These are phyloP conservation scores for Aphrophora alni DNA, from an alignment of 2,888 invertebrate species.

Conservation along the genomic window DNA sequence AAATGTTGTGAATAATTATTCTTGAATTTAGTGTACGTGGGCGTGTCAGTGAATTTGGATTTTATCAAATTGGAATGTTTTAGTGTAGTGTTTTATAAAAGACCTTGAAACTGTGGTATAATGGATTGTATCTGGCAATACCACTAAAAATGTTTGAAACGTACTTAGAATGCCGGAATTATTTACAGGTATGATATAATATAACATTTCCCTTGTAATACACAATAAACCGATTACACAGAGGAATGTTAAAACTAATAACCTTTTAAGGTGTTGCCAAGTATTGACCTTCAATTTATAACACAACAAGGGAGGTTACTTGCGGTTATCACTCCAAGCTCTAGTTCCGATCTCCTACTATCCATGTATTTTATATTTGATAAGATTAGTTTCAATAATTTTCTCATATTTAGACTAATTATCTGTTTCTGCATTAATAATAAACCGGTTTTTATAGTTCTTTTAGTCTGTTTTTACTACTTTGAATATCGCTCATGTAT, in stretches of 20 bases:
- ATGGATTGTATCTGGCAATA: constrained; percentile 38
- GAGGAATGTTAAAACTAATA: neutral
- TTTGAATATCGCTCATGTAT: neutral
- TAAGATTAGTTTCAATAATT: neutral
- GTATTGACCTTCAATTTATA: neutral
- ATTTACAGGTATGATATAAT: constrained; percentile 31
- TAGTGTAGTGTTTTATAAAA: constrained; percentile 35
- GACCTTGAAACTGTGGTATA: constrained; percentile 39
- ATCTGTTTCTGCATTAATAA: neutral
- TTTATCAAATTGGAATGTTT: constrained; percentile 31
- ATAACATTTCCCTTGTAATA: neutral
- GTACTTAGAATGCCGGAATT: constrained; percentile 34
- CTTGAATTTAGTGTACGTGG: neutral
- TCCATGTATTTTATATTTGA: neutral
- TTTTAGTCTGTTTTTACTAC: neutral
- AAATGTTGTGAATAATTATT: neutral
- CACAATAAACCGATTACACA: too few relatives aligned
- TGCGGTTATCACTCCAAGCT: constrained; percentile 23
- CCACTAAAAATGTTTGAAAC: constrained; percentile 34
- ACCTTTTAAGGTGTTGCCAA: neutral
- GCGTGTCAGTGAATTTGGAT: constrained; percentile 13
- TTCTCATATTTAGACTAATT: neutral
- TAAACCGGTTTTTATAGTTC: neutral
- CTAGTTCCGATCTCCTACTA: neutral
- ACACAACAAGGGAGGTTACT: constrained; percentile 24